Evolutionary conservation across 2,888 invertebrate genomes (phyloP).

Genomic region (Drosophila parthenogenetica): DNA sequence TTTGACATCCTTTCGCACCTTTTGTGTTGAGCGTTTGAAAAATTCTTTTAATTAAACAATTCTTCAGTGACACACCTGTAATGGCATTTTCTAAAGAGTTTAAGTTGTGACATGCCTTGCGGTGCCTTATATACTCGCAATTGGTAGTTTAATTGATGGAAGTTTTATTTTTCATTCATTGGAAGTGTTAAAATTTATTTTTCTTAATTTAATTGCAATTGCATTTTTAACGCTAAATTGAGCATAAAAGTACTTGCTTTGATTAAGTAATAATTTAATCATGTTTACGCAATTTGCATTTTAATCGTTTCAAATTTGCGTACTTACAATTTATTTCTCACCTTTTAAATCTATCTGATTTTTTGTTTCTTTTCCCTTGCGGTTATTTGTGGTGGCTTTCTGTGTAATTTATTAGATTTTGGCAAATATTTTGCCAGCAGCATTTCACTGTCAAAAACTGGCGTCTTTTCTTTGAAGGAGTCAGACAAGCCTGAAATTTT

Average conservation of each 20-base stretch:
- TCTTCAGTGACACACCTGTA: conserved; percentile 13
- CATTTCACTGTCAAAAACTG: conserved; percentile 66
- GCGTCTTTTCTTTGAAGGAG: conserved; percentile 35
- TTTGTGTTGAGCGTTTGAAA: conserved; percentile 35
- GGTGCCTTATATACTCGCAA: background rate
- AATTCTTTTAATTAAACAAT: conserved; percentile 47
- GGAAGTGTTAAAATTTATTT: too few relatives aligned
- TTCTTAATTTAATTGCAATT: too few relatives aligned
- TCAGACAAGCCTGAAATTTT: conserved; percentile 29
- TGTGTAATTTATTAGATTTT: conserved; percentile 73
- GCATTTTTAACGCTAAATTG: too few relatives aligned
- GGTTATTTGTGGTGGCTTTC: conserved; percentile 32
- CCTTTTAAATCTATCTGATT: conserved; percentile 19
- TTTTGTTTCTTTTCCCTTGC: background rate
- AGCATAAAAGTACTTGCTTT: background rate
- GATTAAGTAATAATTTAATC: conserved; percentile 1
- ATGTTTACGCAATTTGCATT: background rate
- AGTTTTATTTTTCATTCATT: too few relatives aligned
- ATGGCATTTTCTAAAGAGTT: conserved; percentile 10
- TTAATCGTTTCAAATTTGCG: conserved; percentile 19
- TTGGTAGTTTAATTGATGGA: background rate
- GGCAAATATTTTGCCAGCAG: conserved; percentile 69
- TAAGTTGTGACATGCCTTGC: background rate
- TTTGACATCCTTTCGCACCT: conserved; percentile 41
- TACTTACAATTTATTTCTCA: conserved; percentile 20